Conservation (phyloP, 2,888 invertebrate genomes). For the Nipponacmea schrenckii region DNA sequence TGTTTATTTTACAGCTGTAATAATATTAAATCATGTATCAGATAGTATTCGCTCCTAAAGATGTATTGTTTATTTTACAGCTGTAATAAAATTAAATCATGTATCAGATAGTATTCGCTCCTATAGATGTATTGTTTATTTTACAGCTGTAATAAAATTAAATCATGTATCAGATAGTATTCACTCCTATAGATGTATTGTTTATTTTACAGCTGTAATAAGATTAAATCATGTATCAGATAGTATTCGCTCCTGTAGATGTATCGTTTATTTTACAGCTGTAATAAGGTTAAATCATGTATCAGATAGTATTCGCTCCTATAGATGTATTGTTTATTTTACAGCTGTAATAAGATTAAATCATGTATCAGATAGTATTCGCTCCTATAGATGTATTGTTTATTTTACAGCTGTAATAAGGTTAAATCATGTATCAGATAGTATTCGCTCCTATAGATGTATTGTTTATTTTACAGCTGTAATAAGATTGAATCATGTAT, state of each 20-base stretch:
- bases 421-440: conserved; percentile 66
- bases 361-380: conserved; percentile 67
- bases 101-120: conserved; percentile 68
- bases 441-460: conserved; percentile 70
- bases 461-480: conserved; percentile 60
- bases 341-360: conserved; percentile 65
- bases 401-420: conserved; percentile 60
- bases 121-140: conserved; percentile 67
- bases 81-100: conserved; percentile 66
- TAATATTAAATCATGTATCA: conserved; percentile 63
- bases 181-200: conserved; percentile 69
- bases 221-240: conserved; percentile 66
- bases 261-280: conserved; percentile 59
- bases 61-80: conserved; percentile 61
- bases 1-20: conserved; percentile 52
- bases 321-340: conserved; percentile 66
- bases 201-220: conserved; percentile 57
- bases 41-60: conserved; percentile 70
- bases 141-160: conserved; percentile 62
- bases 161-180: conserved; percentile 68
- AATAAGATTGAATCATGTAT: conserved; percentile 64
- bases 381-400: conserved; percentile 69
- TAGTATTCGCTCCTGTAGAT: conserved; percentile 70
- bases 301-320: conserved; percentile 69
- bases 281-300: conserved; percentile 66